Base-by-base conservation (phyloP, 1,140 invertebrate species). In the Rhagoletis zephyria region DNA sequence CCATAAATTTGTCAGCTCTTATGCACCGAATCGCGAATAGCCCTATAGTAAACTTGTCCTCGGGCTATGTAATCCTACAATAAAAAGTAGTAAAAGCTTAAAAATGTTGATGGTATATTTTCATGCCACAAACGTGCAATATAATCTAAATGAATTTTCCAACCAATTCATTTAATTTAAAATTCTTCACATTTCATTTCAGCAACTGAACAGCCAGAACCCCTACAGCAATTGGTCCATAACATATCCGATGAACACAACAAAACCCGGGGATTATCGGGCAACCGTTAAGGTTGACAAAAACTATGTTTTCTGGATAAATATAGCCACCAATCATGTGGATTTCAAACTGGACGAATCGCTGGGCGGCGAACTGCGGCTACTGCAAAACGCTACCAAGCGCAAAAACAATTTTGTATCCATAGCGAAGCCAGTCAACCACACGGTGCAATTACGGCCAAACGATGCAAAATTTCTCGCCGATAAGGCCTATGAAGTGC, bases 341-440 rank as follows among this genome's bases (percentile, higher is more conserved):
- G 93, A 93, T 64, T 92, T 93, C 2, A 89, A 91, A 65, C 95
- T 96, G 89, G 90, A 94, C 85, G 92, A 96, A 90, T 93, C 94
- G 60, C 89, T 97, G 7, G 96, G 95, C 92, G 96, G 96, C 10
- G 93, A 95, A 59, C 89, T 97, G 88, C 90, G 93, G 4, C 88
- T 96, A 14, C 91, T 90, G 48, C 96, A 97, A 91, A 93, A 94
- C 63, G 95, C 95, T 90, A 93, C 93, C 87, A 94, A 93, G 7
- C 89, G 94, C n/a, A 89, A 91, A 1, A 93, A 92, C 77, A 93
- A 94, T 45, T 97, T 94, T 93, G 94, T 97, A 0, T 95, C 96
- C 3, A 95, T 95, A 2, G 92, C 93, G 45, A 91, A 93, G 59
- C 91, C 94, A 63, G 94, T 96, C 2, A 93, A 94, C 88, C 94